Evolutionary conservation across 2,797 vertebrate genomes (phyloP), one percentile per base, ranked within the genome.

Genomic region (Eulemur mongoz): DNA sequence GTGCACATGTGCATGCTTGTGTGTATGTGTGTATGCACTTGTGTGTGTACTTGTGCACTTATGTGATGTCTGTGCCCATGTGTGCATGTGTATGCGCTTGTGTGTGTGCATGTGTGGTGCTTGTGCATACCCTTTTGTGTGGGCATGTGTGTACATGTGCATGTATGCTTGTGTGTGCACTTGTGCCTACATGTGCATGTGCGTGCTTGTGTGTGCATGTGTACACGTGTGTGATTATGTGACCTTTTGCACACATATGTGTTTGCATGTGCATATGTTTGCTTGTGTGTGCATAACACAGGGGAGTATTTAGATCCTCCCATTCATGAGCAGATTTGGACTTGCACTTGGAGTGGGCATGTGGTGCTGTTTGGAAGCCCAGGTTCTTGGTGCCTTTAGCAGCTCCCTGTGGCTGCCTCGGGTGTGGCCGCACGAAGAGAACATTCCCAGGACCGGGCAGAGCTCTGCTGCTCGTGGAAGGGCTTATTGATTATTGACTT

Each of bases 311-410:
- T 5, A 15, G 50, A 67, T 18, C 35, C 32, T 57, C 30, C 14
- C 12, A 23, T 9, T 23, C 23, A 61, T 43, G 87, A 5, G 6
- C 45, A 8, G 32, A 57, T 30, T 80, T 67, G 2, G 27, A 4
- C 1, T 54, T 65, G 69, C 0, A 10, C 38, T 45, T 14, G 54
- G 17, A 8, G 35, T 2, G 30, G 79, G 38, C 10, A 0, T 4
- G 43, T 0, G 1, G 5, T 40, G 30, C n/a, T 43, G 14, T 63
- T 48, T 3, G 30, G 59, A 57, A 50, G n/a, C 35, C 40, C 32
- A 38, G 7, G 0, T 32, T 65, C 11, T 17, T 2, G 15, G 80
- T 13, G 82, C 59, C 83, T 92, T 75, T 35, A 57, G 40, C 72
- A 59, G 35, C 15, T 40, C 25, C 50, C 1, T 7, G 23, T 3